Base-by-base conservation (phyloP, 2,797 vertebrate genomes). In the Notoglanidium macrostoma region DNA sequence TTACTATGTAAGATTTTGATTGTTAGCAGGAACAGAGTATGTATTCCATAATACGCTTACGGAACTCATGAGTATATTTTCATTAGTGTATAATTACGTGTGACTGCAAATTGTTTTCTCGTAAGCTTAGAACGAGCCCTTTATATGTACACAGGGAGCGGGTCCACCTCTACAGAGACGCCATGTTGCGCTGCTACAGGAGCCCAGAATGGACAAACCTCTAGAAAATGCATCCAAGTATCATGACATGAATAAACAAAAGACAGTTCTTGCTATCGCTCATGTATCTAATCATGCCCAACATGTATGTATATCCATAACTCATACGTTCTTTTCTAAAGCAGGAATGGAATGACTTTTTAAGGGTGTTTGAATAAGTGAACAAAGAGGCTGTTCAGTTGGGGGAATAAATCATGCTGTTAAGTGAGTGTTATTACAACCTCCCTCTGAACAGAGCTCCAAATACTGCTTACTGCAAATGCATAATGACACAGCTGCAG, bases 401-500 rank as follows among this genome's bases (percentile, higher is more conserved):
- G 67, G 49, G 84, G 57, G 57, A 80, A 68, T 86, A 79, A 86
- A 77, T 80, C 73, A 86, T 0, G 57, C 74, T 79, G 85, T 79
- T 86, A 65, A 86, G 76, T 76, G 84, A 86, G 85, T 79, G 63
- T 79, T 79, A 86, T 86, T 86, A 79, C 61, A 44, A 65, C 61
- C 61, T 55, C 74, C 61, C 44, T 57, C 46, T 63, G 70, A 74
- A 85, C 74, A 79, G 61, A 68, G 74, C 74, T 86, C 74, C 32
- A 67, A 86, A 54, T 40, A 86, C 63, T 44, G 74, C 85, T 61
- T 63, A 73, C 85, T 59, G 77, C 65, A 86, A 77, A 84, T 77
- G 44, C 65, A 81, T 61, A 87, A 87, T 81, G 82, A 78, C 74
- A 87, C 77, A 87, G 86, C 86, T 87, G 77, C 32, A 82, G 70